phyloP scores from a whole-genome alignment of 2,797 vertebrate species.

The Sphaeramia orbicularis region DNA sequence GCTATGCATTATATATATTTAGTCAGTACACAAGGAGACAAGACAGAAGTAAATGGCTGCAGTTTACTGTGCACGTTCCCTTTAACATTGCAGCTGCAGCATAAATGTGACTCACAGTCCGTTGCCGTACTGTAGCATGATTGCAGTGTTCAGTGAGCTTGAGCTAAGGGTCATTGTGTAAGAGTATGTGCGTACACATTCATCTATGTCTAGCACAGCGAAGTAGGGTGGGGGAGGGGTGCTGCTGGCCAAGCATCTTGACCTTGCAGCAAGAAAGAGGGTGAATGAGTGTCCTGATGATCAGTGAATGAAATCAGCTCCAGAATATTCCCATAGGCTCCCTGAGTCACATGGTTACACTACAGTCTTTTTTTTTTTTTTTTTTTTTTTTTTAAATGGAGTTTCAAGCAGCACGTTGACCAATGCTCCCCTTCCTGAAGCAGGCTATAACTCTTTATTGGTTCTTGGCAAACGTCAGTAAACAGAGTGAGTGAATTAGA shows the following conservation, averaged over 20 bases:
- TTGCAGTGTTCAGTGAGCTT: constrained; percentile 40
- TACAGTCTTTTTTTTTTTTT: constrained; percentile 11
- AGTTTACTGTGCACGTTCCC: background rate
- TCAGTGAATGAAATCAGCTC: constrained; percentile 71
- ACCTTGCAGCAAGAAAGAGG: constrained; percentile 73
- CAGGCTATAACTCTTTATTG: constrained; percentile 52
- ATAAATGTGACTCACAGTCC: constrained; percentile 59
- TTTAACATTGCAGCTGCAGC: constrained; percentile 36
- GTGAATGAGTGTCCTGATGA: constrained; percentile 62
- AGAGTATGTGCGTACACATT: constrained; percentile 35
- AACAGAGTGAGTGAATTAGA: constrained; percentile 54
- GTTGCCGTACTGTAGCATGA: constrained; percentile 9
- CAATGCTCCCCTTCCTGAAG: constrained; percentile 29
- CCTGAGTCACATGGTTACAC: constrained; percentile 38
- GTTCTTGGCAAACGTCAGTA: constrained; percentile 44
- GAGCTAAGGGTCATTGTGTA: constrained; percentile 45
- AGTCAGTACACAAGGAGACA: accelerated
- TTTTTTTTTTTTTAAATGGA: too few species aligned
- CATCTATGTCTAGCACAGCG: constrained; percentile 28
- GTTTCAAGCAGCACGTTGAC: constrained; percentile 32
- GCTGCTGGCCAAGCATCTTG: constrained; percentile 51
- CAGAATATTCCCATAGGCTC: constrained; percentile 44
- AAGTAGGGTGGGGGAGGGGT: constrained; percentile 50
- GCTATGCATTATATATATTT: background rate
- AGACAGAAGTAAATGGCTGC: background rate